These are phyloP conservation scores for Coelopa pilipes DNA, from an alignment of 2,888 invertebrate species.

Conservation along the genomic window DNA sequence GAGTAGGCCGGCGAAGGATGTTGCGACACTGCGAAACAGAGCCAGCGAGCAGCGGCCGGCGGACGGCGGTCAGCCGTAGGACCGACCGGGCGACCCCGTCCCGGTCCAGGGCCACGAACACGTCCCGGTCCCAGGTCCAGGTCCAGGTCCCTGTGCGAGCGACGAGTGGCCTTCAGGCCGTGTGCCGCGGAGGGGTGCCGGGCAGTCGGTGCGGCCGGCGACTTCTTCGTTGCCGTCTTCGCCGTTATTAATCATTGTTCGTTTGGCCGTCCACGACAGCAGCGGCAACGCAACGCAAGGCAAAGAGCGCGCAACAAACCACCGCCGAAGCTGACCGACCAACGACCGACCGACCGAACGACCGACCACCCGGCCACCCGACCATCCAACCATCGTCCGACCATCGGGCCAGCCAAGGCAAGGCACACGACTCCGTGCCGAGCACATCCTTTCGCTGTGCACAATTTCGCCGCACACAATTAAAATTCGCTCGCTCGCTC, in stretches of 20 bases:
- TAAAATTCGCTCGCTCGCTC: constrained; percentile 58
- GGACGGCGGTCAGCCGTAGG: constrained; percentile 11
- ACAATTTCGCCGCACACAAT: constrained; percentile 61
- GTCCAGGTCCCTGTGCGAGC: constrained; percentile 1
- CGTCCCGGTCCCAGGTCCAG: no score
- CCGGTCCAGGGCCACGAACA: no score
- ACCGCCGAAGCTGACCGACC: constrained; percentile 47
- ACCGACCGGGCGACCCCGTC: no score
- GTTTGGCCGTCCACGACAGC: constrained; percentile 65
- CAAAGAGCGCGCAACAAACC: constrained; percentile 44
- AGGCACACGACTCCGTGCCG: constrained; percentile 39
- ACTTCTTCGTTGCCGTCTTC: constrained; percentile 57
- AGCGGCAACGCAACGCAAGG: constrained; percentile 53
- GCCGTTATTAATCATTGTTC: constrained; percentile 66
- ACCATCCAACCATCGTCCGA: no score
- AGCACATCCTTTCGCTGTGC: constrained; percentile 41
- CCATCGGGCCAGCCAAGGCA: constrained; percentile 44
- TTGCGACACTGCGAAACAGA: constrained; percentile 38
- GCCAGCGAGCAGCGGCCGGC: constrained; percentile 35
- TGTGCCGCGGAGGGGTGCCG: constrained; percentile 27
- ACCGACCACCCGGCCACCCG: constrained; percentile 1
- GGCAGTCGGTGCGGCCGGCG: constrained; percentile 42
- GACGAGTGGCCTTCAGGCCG: constrained; percentile 20
- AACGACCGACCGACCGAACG: no score
- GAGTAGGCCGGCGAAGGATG: constrained; percentile 50